Conservation (phyloP, 2,113 vertebrate species). For the Isurus oxyrinchus region DNA sequence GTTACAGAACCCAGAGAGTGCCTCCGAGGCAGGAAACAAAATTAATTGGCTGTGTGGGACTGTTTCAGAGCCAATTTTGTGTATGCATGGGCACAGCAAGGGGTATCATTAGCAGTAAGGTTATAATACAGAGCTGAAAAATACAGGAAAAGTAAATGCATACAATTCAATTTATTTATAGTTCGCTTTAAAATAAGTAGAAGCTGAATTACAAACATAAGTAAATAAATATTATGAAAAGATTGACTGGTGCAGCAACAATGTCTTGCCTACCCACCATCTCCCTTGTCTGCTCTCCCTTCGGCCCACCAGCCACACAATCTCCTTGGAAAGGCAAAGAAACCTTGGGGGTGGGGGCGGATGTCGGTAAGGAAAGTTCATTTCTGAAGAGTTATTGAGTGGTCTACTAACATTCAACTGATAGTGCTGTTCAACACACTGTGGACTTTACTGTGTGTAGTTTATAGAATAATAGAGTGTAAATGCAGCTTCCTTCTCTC, state of each 20-base stretch:
- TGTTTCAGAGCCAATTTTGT: neutral
- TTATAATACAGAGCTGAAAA: neutral
- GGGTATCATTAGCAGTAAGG: neutral
- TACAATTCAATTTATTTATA: neutral
- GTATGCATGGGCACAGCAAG: neutral
- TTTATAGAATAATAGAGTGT: no score
- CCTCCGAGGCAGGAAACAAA: neutral
- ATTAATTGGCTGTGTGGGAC: neutral
- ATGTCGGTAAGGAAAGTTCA: no score
- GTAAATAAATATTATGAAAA: neutral
- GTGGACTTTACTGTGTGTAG: no score
- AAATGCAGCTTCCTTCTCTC: no score
- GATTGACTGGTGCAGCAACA: neutral
- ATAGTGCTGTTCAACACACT: no score
- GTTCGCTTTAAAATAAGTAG: neutral
- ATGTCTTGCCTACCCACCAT: no score
- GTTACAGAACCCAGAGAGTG: neutral
- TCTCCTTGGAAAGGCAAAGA: no score
- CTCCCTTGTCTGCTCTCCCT: no score
- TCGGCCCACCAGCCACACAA: no score
- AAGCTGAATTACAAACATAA: neutral
- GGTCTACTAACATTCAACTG: no score
- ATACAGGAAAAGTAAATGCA: neutral
- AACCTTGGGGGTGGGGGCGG: no score
- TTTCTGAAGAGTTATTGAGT: no score